Evolutionary conservation across 2,888 invertebrate species (phyloP).

Genomic region (Marronus borbonicus): DNA sequence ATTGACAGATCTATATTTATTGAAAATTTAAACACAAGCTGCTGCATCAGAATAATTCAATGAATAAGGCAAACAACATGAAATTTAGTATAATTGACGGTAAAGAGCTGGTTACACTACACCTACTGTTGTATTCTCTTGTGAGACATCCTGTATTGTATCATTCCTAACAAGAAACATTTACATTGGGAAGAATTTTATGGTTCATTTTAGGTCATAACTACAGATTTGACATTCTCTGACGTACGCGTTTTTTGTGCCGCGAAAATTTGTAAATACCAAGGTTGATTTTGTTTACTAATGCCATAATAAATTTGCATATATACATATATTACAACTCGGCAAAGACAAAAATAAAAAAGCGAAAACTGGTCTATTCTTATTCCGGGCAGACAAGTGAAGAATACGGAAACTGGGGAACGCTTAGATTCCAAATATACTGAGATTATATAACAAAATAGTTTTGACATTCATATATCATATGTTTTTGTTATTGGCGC

Average conservation of each 20-base stretch:
- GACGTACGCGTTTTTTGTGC: constrained; percentile 4
- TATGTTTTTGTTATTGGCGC: too few relatives aligned
- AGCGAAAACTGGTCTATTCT: constrained; percentile 21
- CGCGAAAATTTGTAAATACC: constrained; percentile 30
- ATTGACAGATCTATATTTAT: too few relatives aligned
- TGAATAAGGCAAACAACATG: too few relatives aligned
- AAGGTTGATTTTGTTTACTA: constrained; percentile 40
- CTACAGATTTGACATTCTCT: neutral
- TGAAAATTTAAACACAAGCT: too few relatives aligned
- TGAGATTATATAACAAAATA: too few relatives aligned
- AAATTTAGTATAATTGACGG: too few relatives aligned
- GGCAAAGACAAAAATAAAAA: constrained; percentile 26
- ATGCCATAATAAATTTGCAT: constrained; percentile 25
- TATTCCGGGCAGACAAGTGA: neutral
- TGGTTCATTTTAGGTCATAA: constrained; percentile 20
- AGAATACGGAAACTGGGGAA: neutral
- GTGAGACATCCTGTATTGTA: too few relatives aligned
- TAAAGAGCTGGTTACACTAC: too few relatives aligned
- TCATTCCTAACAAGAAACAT: neutral
- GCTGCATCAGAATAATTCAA: too few relatives aligned
- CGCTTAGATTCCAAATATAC: too few relatives aligned
- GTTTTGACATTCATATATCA: too few relatives aligned
- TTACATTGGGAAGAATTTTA: neutral
- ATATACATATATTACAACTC: neutral
- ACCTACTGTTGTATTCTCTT: too few relatives aligned